Evolutionary conservation across 2,797 vertebrate genomes (phyloP).

Genomic region (Chaetodon trifasciatus): DNA sequence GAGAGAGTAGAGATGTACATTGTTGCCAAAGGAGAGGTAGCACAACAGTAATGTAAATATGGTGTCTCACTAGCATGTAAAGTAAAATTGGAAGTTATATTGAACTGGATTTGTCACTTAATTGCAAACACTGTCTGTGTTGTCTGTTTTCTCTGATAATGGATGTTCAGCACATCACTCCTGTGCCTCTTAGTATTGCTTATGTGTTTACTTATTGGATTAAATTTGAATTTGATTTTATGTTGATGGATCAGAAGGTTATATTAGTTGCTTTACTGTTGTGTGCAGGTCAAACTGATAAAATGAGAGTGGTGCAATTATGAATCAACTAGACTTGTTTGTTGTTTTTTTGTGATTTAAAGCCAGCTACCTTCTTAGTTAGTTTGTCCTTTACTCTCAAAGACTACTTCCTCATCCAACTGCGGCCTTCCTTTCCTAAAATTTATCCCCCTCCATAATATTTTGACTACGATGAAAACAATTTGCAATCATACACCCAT

Average conservation of each 20-base stretch:
- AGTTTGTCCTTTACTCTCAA: slow-evolving; percentile 24
- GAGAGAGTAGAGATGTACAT: background rate
- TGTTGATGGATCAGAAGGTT: background rate
- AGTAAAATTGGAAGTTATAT: background rate
- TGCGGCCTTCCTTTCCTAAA: background rate
- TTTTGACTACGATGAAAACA: slow-evolving; percentile 36
- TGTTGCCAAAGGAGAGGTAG: background rate
- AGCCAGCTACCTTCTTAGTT: background rate
- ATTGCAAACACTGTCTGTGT: background rate
- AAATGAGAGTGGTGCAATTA: background rate
- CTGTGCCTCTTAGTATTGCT: background rate
- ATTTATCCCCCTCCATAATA: slow-evolving; percentile 27
- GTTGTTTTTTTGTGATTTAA: background rate
- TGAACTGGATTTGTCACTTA: background rate
- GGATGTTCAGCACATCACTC: background rate
- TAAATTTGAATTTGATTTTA: background rate
- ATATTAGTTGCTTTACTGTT: background rate
- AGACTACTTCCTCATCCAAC: background rate
- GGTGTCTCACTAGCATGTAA: background rate
- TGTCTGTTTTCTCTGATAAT: background rate
- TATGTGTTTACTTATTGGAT: background rate
- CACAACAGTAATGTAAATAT: background rate
- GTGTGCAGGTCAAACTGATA: background rate
- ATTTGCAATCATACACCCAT: slow-evolving; percentile 37
- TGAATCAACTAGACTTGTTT: background rate